These are phyloP conservation scores for Hippocampus barbouri DNA, from an alignment of 2,113 vertebrate species.

Conservation along the genomic window DNA sequence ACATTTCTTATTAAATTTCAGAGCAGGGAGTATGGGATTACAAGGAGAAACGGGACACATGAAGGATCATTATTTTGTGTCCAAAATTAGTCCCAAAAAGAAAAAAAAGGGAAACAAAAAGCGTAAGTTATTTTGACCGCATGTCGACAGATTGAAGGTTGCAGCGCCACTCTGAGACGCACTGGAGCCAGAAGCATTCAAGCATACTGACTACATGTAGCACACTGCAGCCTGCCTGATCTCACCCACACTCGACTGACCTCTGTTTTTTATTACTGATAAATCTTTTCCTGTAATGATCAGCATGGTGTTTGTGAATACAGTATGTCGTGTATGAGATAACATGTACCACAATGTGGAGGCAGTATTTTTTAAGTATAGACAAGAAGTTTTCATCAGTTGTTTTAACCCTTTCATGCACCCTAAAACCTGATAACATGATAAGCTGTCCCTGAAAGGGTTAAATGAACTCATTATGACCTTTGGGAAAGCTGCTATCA, in stretches of 20 bases:
- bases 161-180: slow-evolving; percentile 27
- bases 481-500: slow-evolving; percentile 26
- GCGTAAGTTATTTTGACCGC: slow-evolving; percentile 33
- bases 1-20: background rate
- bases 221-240: slow-evolving; percentile 27
- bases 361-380: slow-evolving; percentile 3
- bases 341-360: background rate
- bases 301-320: slow-evolving; percentile 25
- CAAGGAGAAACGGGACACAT: background rate
- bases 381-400: slow-evolving; percentile 12
- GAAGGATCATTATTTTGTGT: slow-evolving; percentile 3
- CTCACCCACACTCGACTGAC: slow-evolving; percentile 41
- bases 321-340: slow-evolving; percentile 11
- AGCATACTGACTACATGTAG: slow-evolving; percentile 25
- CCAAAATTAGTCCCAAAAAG: slow-evolving; percentile 10
- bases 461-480: slow-evolving; percentile 21
- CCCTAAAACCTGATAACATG: too few relatives aligned
- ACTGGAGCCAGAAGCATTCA: slow-evolving; percentile 41
- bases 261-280: slow-evolving; percentile 46
- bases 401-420: background rate
- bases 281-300: slow-evolving; percentile 25
- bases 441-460: too few relatives aligned
- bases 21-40: slow-evolving; percentile 3
- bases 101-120: background rate
- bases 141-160: slow-evolving; percentile 49